Conservation (phyloP, 2,113 vertebrate genomes). For the Pangasianodon hypophthalmus region DNA sequence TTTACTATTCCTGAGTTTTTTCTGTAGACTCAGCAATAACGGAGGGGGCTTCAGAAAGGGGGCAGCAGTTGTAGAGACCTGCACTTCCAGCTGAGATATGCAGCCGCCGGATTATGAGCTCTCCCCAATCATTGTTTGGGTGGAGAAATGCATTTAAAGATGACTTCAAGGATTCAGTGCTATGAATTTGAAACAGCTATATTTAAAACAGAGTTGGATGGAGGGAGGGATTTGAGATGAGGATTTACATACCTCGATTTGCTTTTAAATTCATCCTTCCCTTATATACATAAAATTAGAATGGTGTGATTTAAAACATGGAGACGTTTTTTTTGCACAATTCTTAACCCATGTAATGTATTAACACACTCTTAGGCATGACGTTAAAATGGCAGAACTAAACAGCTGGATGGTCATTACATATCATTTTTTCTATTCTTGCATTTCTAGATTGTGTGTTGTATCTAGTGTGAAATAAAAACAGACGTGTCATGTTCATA, state of each 20-base stretch:
- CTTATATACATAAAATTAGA: too few species aligned
- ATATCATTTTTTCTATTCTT: too few species aligned
- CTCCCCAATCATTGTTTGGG: slow-evolving; percentile 46
- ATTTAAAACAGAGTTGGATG: neutral
- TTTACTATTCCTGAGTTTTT: slow-evolving; percentile 75
- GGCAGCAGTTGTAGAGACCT: neutral
- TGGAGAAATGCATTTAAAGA: neutral
- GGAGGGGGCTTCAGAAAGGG: slow-evolving; percentile 70
- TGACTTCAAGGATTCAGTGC: neutral
- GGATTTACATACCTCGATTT: neutral
- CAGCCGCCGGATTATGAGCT: slow-evolving; percentile 28
- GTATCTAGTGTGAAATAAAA: neutral
- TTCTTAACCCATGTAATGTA: neutral
- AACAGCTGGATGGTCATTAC: neutral
- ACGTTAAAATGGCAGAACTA: neutral
- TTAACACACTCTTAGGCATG: neutral
- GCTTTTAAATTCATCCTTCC: neutral
- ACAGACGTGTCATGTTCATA: neutral
- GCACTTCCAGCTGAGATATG: slow-evolving; percentile 13
- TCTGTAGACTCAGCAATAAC: slow-evolving; percentile 70
- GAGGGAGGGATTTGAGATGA: neutral
- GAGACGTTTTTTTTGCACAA: neutral
- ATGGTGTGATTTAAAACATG: neutral
- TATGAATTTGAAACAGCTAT: neutral
- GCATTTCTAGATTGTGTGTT: neutral